Evolutionary conservation across 2,113 vertebrate genomes (phyloP).

Genomic region (Ariopsis seemanni): DNA sequence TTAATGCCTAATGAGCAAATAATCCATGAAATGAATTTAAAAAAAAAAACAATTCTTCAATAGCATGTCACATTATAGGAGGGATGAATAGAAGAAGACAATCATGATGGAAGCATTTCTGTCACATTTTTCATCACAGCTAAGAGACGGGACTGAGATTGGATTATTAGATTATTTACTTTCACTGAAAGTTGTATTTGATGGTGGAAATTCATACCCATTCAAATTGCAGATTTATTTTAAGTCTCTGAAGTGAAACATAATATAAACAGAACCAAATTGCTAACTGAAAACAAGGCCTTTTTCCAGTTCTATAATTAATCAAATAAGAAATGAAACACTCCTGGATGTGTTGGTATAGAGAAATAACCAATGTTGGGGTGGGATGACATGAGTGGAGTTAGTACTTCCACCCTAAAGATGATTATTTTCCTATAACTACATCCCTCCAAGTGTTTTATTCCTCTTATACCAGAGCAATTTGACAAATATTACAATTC

Average conservation of each 20-base stretch:
- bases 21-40: slow-evolving; percentile 96
- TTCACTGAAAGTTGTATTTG: slow-evolving; percentile 41
- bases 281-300: slow-evolving; percentile 22
- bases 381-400: neutral
- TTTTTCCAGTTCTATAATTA: neutral
- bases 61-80: slow-evolving; percentile 76
- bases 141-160: slow-evolving; percentile 45
- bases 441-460: neutral
- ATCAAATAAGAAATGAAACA: neutral
- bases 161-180: slow-evolving; percentile 57
- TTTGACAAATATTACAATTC: neutral
- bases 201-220: slow-evolving; percentile 26
- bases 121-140: slow-evolving; percentile 46
- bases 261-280: slow-evolving; percentile 42
- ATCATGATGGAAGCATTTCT: slow-evolving; percentile 57
- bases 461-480: neutral
- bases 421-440: neutral
- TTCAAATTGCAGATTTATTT: slow-evolving; percentile 39
- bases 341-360: neutral
- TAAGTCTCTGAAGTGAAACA: slow-evolving; percentile 20
- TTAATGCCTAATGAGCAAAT: slow-evolving; percentile 99
- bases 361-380: neutral
- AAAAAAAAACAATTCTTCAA: slow-evolving; percentile 87
- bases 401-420: neutral
- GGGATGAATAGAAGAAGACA: slow-evolving; percentile 67